A percentile compares a stretch with the other conserved stretches of the same genome.
These are phyloP conservation scores for Plebejus melissa DNA, from an alignment of 2,888 invertebrate genomes.

Conservation along the genomic window DNA sequence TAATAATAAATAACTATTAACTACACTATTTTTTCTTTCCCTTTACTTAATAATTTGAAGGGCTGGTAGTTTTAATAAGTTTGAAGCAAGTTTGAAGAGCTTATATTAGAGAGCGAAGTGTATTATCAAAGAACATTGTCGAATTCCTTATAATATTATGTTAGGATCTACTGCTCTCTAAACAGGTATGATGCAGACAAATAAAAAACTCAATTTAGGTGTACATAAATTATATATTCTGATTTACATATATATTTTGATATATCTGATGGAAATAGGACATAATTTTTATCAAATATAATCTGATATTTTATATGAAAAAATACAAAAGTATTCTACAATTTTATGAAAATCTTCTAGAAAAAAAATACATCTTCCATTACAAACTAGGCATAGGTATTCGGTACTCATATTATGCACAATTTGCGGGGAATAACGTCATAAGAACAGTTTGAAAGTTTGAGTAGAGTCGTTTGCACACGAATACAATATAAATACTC, in stretches of 20 bases:
- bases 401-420: conserved; percentile 71
- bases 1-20: not conserved
- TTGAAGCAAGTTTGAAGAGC: not conserved
- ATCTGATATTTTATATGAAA: conserved; percentile 56
- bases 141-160: too few relatives aligned
- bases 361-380: conserved; percentile 68
- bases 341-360: conserved; percentile 67
- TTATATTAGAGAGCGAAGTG: not conserved
- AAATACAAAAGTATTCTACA: conserved; percentile 75
- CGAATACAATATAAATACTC: conserved; percentile 72
- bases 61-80: not conserved
- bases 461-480: conserved; percentile 30
- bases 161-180: not conserved
- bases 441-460: conserved; percentile 49
- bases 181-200: conserved; percentile 36
- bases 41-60: not conserved
- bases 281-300: conserved; percentile 69
- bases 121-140: too few relatives aligned
- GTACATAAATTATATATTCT: conserved; percentile 75
- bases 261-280: conserved; percentile 61
- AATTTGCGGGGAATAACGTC: conserved; percentile 54
- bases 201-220: conserved; percentile 54
- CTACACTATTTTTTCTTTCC: not conserved
- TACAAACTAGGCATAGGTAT: conserved; percentile 53
- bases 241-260: conserved; percentile 66